Base-by-base conservation (phyloP, 2,797 vertebrate genomes). In the Sorex maritimensis region DNA sequence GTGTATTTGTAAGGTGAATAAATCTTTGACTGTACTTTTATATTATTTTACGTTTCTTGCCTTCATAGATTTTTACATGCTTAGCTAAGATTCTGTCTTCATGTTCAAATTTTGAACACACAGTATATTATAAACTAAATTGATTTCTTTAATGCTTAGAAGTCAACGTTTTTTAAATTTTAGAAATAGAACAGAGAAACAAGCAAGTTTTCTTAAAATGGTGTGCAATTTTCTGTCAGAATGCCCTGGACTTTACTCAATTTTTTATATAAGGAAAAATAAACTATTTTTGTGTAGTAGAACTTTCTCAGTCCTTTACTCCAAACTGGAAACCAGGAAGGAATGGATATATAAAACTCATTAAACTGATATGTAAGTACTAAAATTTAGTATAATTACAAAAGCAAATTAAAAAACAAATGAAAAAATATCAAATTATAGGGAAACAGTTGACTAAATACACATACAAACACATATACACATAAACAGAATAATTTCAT, bases 71-170 rank as follows among this genome's bases (percentile, higher is more conserved):
- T 90, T 65, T 69, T 77, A 88, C n/a, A 15, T 71, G 46, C 90
- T 87, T 75, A 80, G 21, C 71, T 80, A 82, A 15, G 46, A 78
- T 78, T 41, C 28, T 77, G 46, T 15, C 9, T 55, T 86, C 6
- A 21, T 30, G 15, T 68, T 73, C 41, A 58, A 80, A 78, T 7
- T 71, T 63, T 92, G 15, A 44, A 55, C 10, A 14, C 61, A 46
- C 3, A 49, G 52, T 30, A 83, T 86, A 49, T 26, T 44, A 69
- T 75, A 13, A 75, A 61, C 28, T 74, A 78, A 73, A 72, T 26
- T 2, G 38, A 86, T 81, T 90, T 11, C 24, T 91, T 87, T 75
- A 6, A 91, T 86, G 81, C 93, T 88, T 15, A 91, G 12, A 44
- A 73, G 26, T 91, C n/a, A 46, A 23, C 6, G 49, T 91, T 63